phyloP scores from a whole-genome alignment of 2,797 vertebrate genomes.

The Antennarius maculatus region DNA sequence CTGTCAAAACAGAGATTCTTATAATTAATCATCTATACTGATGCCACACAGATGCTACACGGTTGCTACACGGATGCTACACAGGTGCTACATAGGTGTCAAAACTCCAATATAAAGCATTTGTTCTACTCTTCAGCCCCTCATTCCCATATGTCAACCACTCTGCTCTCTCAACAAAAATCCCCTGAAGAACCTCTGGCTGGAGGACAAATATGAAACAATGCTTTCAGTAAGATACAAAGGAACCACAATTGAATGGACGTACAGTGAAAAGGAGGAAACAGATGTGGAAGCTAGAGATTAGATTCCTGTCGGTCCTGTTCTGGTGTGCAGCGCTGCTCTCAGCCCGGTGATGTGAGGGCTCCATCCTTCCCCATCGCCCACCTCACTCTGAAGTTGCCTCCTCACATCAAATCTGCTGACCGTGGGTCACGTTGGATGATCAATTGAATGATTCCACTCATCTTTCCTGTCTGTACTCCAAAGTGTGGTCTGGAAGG shows the following conservation, averaged over 20 bases:
- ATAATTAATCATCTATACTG: no score
- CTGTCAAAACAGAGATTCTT: neutral
- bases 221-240: slow-evolving; percentile 43
- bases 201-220: slow-evolving; percentile 38
- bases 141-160: slow-evolving; percentile 1
- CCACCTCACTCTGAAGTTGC: slow-evolving; percentile 53
- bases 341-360: slow-evolving; percentile 24
- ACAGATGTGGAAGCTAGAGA: slow-evolving; percentile 77
- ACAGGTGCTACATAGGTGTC: neutral
- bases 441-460: slow-evolving; percentile 48
- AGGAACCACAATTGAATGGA: slow-evolving; percentile 51
- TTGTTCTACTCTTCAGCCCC: neutral
- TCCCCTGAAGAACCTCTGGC: slow-evolving; percentile 26
- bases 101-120: neutral
- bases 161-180: slow-evolving; percentile 3
- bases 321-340: slow-evolving; percentile 26
- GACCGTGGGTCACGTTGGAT: slow-evolving; percentile 34
- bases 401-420: slow-evolving; percentile 36
- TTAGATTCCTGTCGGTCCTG: slow-evolving; percentile 63
- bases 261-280: slow-evolving; percentile 72
- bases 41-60: no score
- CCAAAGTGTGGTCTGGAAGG: slow-evolving; percentile 32
- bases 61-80: neutral
- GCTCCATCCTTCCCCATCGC: slow-evolving; percentile 25
- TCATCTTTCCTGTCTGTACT: slow-evolving; percentile 19